Evolutionary conservation across 2,888 invertebrate genomes (phyloP).

Genomic region (Agrochola macilenta): DNA sequence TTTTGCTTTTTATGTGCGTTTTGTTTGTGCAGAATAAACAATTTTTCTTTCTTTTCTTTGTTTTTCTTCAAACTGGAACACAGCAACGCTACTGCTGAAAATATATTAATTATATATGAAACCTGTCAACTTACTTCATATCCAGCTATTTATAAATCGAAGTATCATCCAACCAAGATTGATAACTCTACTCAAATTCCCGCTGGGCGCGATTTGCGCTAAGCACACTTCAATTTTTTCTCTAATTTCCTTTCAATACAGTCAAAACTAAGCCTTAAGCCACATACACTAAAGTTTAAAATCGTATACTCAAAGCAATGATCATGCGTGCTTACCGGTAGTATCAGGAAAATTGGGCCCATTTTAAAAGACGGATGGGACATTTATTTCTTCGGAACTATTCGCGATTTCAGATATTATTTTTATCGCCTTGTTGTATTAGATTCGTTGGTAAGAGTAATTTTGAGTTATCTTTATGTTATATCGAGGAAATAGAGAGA

Average conservation of each 20-base stretch:
- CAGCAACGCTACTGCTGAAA: neutral
- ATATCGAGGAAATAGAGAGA: conserved; percentile 13
- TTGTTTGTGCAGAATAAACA: too few relatives aligned
- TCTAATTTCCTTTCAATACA: conserved; percentile 71
- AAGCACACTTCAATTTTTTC: conserved; percentile 78
- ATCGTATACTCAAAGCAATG: conserved; percentile 52
- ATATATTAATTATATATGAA: neutral
- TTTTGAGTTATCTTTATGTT: conserved; percentile 38
- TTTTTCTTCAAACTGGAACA: neutral
- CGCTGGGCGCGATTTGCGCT: conserved; percentile 85
- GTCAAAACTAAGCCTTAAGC: conserved; percentile 63
- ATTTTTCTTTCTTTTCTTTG: too few relatives aligned
- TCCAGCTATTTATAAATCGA: conserved; percentile 54
- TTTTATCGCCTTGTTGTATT: conserved; percentile 40
- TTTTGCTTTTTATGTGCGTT: too few relatives aligned
- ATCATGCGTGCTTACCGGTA: conserved; percentile 84
- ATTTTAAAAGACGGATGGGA: conserved; percentile 88
- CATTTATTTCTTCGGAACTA: conserved; percentile 80
- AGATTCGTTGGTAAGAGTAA: conserved; percentile 28
- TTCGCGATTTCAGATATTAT: conserved; percentile 72
- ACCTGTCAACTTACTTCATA: conserved; percentile 18
- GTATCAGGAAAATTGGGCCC: conserved; percentile 83
- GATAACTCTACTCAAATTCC: conserved; percentile 84
- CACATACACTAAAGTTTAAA: conserved; percentile 27
- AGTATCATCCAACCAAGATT: conserved; percentile 83